These are phyloP conservation scores for Sylvia atricapilla DNA, from an alignment of 2,113 vertebrate species.

Conservation along the genomic window DNA sequence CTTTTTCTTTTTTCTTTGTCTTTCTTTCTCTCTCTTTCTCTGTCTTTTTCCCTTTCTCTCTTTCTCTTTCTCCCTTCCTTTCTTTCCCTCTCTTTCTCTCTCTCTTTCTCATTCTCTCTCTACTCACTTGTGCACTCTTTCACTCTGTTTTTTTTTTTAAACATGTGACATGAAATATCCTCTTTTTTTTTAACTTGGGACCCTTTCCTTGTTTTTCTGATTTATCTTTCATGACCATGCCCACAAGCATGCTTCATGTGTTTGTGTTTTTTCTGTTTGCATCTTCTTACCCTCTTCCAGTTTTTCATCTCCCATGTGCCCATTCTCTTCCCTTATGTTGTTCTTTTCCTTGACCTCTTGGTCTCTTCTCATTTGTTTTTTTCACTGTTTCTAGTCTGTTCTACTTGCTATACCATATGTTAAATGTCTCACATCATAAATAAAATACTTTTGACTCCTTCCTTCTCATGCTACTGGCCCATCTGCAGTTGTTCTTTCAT, in stretches of 20 bases:
- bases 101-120: not conserved
- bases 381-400: slow-evolving; percentile 3
- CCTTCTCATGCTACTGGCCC: slow-evolving; percentile 43
- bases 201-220: not conserved
- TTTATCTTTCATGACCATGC: not conserved
- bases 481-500: slow-evolving; percentile 36
- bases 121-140: no score
- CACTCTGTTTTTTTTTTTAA: not conserved
- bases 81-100: no score
- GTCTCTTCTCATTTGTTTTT: not conserved
- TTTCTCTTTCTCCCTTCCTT: accelerated
- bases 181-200: not conserved
- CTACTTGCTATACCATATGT: slow-evolving; percentile 35
- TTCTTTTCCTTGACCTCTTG: slow-evolving; percentile 5
- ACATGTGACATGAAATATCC: not conserved
- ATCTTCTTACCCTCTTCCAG: not conserved
- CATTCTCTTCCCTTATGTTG: not conserved
- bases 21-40: no score
- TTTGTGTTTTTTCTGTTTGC: not conserved
- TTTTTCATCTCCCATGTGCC: not conserved
- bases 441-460: slow-evolving; percentile 29
- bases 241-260: not conserved
- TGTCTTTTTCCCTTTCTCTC: no score
- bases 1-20: not conserved
- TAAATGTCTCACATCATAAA: slow-evolving; percentile 57